Percentiles rank a stretch among this genome's conserved stretches.
Conservation (phyloP, 2,113 vertebrate species). For the Labeo catla region DNA sequence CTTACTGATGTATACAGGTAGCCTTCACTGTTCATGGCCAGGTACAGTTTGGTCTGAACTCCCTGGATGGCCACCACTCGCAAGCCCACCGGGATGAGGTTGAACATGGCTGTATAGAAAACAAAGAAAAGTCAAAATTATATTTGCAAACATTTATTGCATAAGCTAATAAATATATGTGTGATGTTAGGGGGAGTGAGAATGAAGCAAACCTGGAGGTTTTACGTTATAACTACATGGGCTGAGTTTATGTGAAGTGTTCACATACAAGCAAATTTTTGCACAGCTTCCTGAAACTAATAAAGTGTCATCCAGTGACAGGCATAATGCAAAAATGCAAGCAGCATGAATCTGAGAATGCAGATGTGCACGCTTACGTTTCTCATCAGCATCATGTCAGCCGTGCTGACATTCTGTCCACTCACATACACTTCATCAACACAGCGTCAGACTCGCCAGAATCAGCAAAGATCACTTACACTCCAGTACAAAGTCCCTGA, state of each 20-base stretch:
- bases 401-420: neutral
- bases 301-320: neutral
- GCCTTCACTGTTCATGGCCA: conserved; percentile 99
- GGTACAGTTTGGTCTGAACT: conserved; percentile 95
- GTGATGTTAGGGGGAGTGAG: neutral
- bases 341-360: neutral
- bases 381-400: neutral
- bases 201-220: neutral
- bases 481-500: neutral
- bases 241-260: neutral
- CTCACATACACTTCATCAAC: neutral
- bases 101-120: conserved; percentile 88
- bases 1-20: conserved; percentile 98
- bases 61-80: conserved; percentile 99
- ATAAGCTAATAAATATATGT: neutral
- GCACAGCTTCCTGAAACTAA: neutral
- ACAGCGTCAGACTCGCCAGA: neutral
- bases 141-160: conserved; percentile 9
- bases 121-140: conserved; percentile 38
- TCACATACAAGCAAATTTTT: neutral
- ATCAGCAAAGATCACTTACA: neutral
- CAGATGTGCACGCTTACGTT: neutral
- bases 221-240: neutral
- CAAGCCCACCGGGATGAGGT: conserved; percentile 98
- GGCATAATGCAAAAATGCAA: neutral